A percentile compares a stretch with the other conserved stretches of the same genome.
Conservation (phyloP, 2,797 vertebrate genomes). For the Choloepus didactylus region DNA sequence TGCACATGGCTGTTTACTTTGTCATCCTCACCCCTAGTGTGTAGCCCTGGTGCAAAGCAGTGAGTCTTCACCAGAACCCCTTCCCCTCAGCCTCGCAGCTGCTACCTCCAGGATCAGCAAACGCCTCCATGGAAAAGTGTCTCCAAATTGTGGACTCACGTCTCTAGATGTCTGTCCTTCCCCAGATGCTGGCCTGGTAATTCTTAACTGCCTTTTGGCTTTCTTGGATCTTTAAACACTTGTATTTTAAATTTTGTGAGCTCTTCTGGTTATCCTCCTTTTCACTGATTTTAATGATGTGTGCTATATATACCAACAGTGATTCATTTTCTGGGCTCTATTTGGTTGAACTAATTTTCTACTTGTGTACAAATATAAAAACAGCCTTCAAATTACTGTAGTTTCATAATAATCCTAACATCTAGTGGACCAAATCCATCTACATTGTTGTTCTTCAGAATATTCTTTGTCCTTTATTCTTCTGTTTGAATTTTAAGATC, state of each 20-base stretch:
- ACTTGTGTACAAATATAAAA: neutral
- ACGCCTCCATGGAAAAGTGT: neutral
- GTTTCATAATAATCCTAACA: slow-evolving; percentile 17
- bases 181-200: neutral
- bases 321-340: neutral
- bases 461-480: slow-evolving; percentile 14
- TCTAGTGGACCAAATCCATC: neutral
- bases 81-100: neutral
- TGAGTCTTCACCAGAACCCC: neutral
- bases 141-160: neutral
- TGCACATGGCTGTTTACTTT: neutral
- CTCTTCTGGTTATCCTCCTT: neutral
- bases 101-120: neutral
- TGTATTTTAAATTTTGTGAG: neutral
- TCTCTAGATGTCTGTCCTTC: neutral
- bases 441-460: neutral
- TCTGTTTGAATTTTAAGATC: slow-evolving; percentile 39
- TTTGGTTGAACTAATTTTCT: neutral
- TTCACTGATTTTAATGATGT: neutral
- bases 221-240: neutral
- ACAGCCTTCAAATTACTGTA: neutral
- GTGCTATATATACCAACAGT: neutral
- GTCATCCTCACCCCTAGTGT: neutral
- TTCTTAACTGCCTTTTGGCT: neutral
- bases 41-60: neutral